Evolutionary conservation across 2,797 vertebrate species (phyloP), one percentile per base, ranked within the genome.

Genomic region (Paratrypauchen microcephalus): DNA sequence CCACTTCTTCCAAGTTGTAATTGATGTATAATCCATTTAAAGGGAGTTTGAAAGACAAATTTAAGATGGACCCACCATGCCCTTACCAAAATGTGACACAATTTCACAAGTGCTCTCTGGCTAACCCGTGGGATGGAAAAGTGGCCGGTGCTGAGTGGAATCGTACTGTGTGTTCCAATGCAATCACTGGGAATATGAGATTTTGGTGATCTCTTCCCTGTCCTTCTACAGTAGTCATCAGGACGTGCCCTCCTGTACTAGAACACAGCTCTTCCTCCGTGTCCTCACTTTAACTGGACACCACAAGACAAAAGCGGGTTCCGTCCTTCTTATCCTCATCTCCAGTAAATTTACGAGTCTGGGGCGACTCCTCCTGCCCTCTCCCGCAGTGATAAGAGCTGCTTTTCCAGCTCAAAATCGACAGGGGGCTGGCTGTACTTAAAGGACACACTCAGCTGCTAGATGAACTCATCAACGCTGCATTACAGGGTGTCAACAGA

Each of bases 401-500:
- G 81, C 26, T 65, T 86, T 88, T 90, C 90, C 78, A 83, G 76
- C 85, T 77, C 77, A 89, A 91, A 90, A 91, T 86, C 86, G 76
- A 48, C 78, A 57, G 87, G 86, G 85, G 86, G 84, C 72, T 66
- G 77, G 81, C 84, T 73, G 83, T 78, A 87, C 80, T 84, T 80
- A 85, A 91, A 93, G 91, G 91, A 92, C 91, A 92, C 87, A 89
- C 90, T 94, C 93, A 94, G 93, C 93, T 94, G 93, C 93, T 93
- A 92, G 93, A 94, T 94, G 92, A 93, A 94, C 90, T 94, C 93
- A 94, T 95, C 94, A 94, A 93, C 92, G 72, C 91, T 66, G 72
- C 94, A 95, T 95, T 94, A 93, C 93, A 79, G 86, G 83, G 91
- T 94, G 93, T 95, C 93, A 94, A 94, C 93, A 93, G 90, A 93